phyloP scores from a whole-genome alignment of 2,113 vertebrate genomes.

The Bettongia penicillata region DNA sequence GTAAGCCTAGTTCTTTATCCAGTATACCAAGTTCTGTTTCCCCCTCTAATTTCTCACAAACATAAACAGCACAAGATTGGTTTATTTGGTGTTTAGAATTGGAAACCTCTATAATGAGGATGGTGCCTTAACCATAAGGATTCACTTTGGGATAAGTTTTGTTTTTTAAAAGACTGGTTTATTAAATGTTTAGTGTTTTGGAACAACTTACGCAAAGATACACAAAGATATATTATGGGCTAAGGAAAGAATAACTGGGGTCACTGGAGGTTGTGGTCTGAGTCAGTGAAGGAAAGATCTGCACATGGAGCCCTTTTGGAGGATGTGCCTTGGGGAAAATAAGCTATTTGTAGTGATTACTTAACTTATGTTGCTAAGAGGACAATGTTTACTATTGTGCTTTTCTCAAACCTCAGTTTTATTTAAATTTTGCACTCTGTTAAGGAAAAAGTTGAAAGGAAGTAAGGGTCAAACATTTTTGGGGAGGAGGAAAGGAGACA shows the following conservation, averaged over 20 bases:
- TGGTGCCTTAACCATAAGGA: background rate
- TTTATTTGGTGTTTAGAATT: background rate
- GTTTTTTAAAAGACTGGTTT: background rate
- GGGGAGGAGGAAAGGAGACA: background rate
- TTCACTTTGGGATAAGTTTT: background rate
- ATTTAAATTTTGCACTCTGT: slow-evolving; percentile 72
- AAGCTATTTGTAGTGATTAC: slow-evolving; percentile 74
- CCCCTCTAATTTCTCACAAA: too few species aligned
- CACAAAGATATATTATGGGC: slow-evolving; percentile 30
- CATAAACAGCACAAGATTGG: background rate
- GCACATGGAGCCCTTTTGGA: slow-evolving; percentile 60
- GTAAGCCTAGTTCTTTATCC: background rate
- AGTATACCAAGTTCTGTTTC: background rate
- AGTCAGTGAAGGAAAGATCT: slow-evolving; percentile 55
- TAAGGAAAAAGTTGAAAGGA: slow-evolving; percentile 43
- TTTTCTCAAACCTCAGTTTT: slow-evolving; percentile 70
- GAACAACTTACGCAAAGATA: slow-evolving; percentile 37
- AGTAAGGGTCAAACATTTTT: slow-evolving; percentile 45
- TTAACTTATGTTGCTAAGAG: slow-evolving; percentile 69
- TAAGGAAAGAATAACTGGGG: slow-evolving; percentile 6
- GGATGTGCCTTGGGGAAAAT: slow-evolving; percentile 74
- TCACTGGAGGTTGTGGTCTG: background rate
- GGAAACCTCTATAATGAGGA: background rate
- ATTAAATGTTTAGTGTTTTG: slow-evolving; percentile 38
- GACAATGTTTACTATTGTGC: slow-evolving; percentile 79